phyloP scores from a whole-genome alignment of 2,113 vertebrate species.

The Sinocyclocheilus anophthalmus region DNA sequence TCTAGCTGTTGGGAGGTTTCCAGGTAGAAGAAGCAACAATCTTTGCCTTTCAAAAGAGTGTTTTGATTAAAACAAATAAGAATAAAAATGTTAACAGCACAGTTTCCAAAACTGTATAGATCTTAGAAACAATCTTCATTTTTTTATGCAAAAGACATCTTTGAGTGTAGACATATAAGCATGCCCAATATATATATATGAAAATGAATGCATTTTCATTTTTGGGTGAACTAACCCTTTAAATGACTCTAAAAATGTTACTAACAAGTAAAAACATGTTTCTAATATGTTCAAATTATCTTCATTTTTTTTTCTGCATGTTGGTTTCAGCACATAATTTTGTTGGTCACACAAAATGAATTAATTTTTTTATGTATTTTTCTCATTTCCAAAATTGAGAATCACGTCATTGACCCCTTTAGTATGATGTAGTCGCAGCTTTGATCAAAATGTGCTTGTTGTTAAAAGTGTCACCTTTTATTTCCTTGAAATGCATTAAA shows the following conservation, averaged over 20 bases:
- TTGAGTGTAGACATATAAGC: no score
- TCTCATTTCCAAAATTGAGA: background rate
- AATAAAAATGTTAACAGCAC: background rate
- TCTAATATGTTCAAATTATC: no score
- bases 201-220: no score
- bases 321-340: background rate
- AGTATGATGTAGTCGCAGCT: background rate
- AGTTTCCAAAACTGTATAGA: background rate
- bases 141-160: no score
- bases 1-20: conserved; percentile 9
- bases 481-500: background rate
- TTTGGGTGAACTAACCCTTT: no score
- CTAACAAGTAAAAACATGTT: no score
- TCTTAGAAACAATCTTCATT: no score
- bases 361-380: background rate
- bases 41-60: background rate
- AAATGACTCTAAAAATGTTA: background rate
- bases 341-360: background rate
- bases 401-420: background rate
- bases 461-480: background rate
- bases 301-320: background rate
- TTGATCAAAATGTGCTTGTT: background rate
- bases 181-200: no score
- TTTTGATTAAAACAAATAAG: conserved; percentile 5
- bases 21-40: conserved; percentile 21